These are phyloP conservation scores for Synanthedon andrenaeformis DNA, from an alignment of 2,888 invertebrate species.

Conservation along the genomic window DNA sequence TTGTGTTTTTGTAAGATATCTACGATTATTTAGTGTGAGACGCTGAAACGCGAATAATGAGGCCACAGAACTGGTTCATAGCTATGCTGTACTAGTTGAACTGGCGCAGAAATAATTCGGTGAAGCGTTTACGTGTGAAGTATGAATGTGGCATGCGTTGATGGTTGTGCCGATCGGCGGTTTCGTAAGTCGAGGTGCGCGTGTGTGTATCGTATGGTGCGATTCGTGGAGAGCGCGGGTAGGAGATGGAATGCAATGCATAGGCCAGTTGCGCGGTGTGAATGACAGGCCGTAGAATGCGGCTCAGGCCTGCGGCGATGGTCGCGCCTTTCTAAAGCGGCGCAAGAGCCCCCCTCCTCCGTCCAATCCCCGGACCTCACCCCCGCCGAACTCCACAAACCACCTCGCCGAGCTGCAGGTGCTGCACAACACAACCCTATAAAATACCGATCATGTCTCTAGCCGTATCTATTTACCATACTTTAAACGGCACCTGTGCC, in stretches of 20 bases:
- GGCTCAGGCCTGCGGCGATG: constrained; percentile 68
- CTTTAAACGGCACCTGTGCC: constrained; percentile 55
- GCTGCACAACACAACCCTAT: constrained; percentile 64
- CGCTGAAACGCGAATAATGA: constrained; percentile 41
- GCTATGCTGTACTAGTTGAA: constrained; percentile 43
- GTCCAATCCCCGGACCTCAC: constrained; percentile 30
- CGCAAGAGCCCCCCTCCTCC: constrained; percentile 44
- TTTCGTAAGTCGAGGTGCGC: constrained; percentile 50
- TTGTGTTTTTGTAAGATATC: constrained; percentile 35
- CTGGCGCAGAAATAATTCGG: constrained; percentile 58
- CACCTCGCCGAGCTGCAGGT: constrained; percentile 56
- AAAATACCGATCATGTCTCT: constrained; percentile 67
- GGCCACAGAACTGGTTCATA: constrained; percentile 61
- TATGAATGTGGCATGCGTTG: constrained; percentile 40
- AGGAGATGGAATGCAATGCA: constrained; percentile 68
- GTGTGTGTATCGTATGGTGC: constrained; percentile 40
- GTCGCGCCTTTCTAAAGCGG: constrained; percentile 72
- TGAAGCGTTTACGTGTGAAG: constrained; percentile 46
- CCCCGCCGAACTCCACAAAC: constrained; percentile 35
- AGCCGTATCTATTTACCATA: constrained; percentile 63
- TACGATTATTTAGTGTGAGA: constrained; percentile 34
- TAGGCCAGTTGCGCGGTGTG: constrained; percentile 70
- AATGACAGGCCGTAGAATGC: constrained; percentile 71
- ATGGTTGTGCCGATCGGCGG: constrained; percentile 33
- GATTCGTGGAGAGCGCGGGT: constrained; percentile 37